phyloP scores from a whole-genome alignment of 2,888 invertebrate genomes.

The Chloroclystis v-ata region DNA sequence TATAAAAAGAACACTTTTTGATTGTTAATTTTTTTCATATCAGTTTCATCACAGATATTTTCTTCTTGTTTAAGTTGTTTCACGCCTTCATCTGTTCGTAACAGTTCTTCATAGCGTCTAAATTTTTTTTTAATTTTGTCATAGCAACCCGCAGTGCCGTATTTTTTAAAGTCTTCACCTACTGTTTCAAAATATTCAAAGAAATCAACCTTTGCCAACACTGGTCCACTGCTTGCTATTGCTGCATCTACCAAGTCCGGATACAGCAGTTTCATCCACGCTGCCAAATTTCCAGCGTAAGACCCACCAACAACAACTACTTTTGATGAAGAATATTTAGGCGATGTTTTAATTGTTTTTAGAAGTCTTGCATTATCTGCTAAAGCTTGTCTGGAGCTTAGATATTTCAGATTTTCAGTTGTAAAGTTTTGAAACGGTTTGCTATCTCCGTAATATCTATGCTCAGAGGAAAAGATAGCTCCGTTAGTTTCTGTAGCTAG shows the following conservation, averaged over 20 bases:
- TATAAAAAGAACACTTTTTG: slow-evolving; percentile 55
- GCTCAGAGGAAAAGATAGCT: slow-evolving; percentile 58
- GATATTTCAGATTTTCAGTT: slow-evolving; percentile 47
- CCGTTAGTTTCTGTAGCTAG: slow-evolving; percentile 63
- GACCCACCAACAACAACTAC: slow-evolving; percentile 64
- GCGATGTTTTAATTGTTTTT: slow-evolving; percentile 39
- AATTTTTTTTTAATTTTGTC: slow-evolving; percentile 47
- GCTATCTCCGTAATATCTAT: slow-evolving; percentile 65
- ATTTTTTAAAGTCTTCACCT: slow-evolving; percentile 52
- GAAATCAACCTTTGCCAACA: slow-evolving; percentile 61
- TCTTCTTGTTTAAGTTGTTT: slow-evolving; percentile 51
- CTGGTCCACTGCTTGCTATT: slow-evolving; percentile 64
- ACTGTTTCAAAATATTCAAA: slow-evolving; percentile 64
- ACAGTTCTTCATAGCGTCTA: slow-evolving; percentile 43
- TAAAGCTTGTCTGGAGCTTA: slow-evolving; percentile 58
- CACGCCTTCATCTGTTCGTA: slow-evolving; percentile 48
- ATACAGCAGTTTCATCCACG: slow-evolving; percentile 61
- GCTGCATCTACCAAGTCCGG: slow-evolving; percentile 62
- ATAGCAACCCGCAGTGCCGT: slow-evolving; percentile 50
- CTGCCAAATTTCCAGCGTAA: slow-evolving; percentile 65
- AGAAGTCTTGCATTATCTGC: slow-evolving; percentile 56
- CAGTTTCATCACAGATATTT: slow-evolving; percentile 51
- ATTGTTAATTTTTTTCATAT: slow-evolving; percentile 51
- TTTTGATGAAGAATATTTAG: slow-evolving; percentile 47
- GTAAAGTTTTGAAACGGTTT: slow-evolving; percentile 49